phyloP scores from a whole-genome alignment of 2,797 vertebrate species.

The Trachops cirrhosus region DNA sequence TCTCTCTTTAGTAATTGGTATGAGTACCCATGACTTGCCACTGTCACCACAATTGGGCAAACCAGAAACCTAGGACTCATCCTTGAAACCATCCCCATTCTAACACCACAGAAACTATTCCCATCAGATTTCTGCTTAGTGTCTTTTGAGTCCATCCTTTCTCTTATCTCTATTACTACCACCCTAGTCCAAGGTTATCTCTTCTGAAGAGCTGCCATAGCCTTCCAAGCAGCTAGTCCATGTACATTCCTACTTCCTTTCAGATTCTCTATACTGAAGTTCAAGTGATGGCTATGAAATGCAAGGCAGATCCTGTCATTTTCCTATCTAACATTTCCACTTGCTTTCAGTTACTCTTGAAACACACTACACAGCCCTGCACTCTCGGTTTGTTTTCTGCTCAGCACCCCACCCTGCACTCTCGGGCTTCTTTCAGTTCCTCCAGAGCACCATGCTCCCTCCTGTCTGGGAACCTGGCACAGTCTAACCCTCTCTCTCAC shows the following conservation, averaged over 20 bases:
- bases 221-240: neutral
- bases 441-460: rapidly evolving
- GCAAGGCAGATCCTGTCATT: neutral
- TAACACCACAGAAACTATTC: neutral
- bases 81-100: neutral
- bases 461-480: neutral
- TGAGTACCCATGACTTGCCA: neutral
- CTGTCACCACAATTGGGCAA: neutral
- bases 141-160: neutral
- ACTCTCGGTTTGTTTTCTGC: neutral
- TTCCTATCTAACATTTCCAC: neutral
- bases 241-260: neutral
- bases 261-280: neutral
- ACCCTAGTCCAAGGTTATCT: neutral
- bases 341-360: neutral
- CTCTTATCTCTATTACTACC: neutral
- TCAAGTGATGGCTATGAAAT: neutral
- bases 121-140: neutral
- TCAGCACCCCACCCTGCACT: neutral
- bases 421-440: constrained; percentile 24
- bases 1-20: neutral
- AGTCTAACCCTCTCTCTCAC: neutral
- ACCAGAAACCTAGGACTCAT: neutral
- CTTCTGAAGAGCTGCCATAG: neutral
- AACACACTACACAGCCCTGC: neutral